A percentile compares a stretch with the other conserved stretches of the same genome.
These are phyloP conservation scores for Enteromius viviparus DNA, from an alignment of 2,797 vertebrate genomes.

Conservation along the genomic window DNA sequence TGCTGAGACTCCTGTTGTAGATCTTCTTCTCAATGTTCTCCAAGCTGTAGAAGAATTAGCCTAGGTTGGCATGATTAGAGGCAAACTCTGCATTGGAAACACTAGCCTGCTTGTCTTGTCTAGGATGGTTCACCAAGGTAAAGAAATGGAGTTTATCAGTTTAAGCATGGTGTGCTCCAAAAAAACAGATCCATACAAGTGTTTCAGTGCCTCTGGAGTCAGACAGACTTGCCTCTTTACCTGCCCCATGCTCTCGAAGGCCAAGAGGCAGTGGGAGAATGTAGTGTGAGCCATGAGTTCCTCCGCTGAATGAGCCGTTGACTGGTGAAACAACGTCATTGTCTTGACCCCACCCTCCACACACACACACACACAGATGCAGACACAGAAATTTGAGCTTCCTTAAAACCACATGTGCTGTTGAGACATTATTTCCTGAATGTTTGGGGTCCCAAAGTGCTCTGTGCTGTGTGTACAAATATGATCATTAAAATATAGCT, in stretches of 20 bases:
- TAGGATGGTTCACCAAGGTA: neutral
- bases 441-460: neutral
- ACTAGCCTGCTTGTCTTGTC: neutral
- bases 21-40: neutral
- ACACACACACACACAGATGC: constrained; percentile 26
- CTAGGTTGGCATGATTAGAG: constrained; percentile 5
- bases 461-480: neutral
- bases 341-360: constrained; percentile 32
- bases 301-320: constrained; percentile 14
- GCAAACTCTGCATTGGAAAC: neutral
- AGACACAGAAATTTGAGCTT: constrained; percentile 38
- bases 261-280: neutral
- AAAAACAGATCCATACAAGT: neutral
- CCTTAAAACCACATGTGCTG: neutral
- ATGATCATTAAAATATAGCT: neutral
- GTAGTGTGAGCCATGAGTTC: constrained; percentile 13
- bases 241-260: neutral
- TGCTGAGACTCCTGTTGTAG: neutral
- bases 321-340: constrained; percentile 27
- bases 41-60: neutral
- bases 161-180: neutral
- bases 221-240: constrained; percentile 10
- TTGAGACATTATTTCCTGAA: constrained; percentile 8
- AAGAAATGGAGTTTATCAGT: neutral
- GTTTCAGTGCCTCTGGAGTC: constrained; percentile 7